Evolutionary conservation across 2,888 invertebrate species (phyloP).

Genomic region (Eristalinus aeneus): DNA sequence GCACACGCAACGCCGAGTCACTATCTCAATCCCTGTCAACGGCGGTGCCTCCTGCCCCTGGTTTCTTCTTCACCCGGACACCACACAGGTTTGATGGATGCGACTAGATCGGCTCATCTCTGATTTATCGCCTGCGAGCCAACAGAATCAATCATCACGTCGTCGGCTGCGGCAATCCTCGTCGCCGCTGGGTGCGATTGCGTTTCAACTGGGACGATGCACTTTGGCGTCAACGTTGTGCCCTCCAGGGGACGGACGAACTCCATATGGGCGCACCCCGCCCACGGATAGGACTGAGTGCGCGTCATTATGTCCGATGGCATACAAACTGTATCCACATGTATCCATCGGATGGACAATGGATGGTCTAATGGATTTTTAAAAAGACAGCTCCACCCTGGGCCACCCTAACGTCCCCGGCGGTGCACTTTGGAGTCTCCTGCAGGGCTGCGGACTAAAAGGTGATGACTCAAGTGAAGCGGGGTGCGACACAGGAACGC

Average conservation of each 20-base stretch:
- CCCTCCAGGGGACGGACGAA: constrained; percentile 3
- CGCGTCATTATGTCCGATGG: constrained; percentile 55
- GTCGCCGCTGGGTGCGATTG: background rate
- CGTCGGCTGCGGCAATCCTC: background rate
- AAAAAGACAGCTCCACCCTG: constrained; percentile 23
- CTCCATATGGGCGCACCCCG: background rate
- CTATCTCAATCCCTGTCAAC: background rate
- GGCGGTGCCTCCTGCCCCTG: background rate
- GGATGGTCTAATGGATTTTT: constrained; percentile 50
- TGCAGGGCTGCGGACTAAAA: background rate
- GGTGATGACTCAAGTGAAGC: background rate
- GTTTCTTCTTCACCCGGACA: background rate
- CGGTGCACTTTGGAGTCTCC: background rate
- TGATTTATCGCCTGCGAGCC: constrained; percentile 33
- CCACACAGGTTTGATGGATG: constrained; percentile 38
- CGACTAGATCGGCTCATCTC: constrained; percentile 36
- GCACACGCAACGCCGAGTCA: background rate
- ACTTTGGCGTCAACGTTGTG: background rate
- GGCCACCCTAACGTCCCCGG: background rate
- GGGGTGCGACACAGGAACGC: background rate
- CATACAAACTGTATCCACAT: constrained; percentile 42
- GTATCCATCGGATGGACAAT: constrained; percentile 19
- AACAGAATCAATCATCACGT: constrained; percentile 45
- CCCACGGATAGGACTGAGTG: background rate
- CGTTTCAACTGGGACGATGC: background rate